Conservation (phyloP, 1,140 invertebrate species). For the Chymomyza costata region DNA sequence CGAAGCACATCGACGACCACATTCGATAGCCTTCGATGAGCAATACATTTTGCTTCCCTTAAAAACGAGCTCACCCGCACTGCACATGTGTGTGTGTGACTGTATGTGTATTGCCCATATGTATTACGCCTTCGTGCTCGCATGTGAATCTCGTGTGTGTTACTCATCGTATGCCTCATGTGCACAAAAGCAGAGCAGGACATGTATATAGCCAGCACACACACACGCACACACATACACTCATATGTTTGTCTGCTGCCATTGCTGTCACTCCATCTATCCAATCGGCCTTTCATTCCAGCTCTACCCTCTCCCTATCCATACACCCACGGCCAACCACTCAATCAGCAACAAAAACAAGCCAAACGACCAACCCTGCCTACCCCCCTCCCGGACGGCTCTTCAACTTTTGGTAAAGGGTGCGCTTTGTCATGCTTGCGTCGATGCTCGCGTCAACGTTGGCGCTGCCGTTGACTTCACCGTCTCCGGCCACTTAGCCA, state of each 20-base stretch:
- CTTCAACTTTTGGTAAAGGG: constrained; percentile 45
- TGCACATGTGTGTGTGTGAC: constrained; percentile 2
- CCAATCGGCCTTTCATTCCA: no score
- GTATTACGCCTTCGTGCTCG: not conserved
- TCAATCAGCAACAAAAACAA: constrained; percentile 69
- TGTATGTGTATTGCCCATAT: constrained; percentile 1
- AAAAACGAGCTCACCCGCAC: constrained; percentile 31
- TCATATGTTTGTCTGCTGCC: constrained; percentile 19
- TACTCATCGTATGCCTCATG: no score
- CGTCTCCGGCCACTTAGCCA: constrained; percentile 23
- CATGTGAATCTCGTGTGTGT: no score
- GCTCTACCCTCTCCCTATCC: constrained; percentile 41
- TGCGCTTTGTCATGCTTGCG: constrained; percentile 25
- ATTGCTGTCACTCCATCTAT: constrained; percentile 46
- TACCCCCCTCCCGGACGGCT: not conserved
- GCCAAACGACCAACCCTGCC: not conserved
- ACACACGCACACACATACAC: constrained; percentile 18
- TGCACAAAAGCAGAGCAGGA: constrained; percentile 33
- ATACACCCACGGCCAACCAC: constrained; percentile 46
- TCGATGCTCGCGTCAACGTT: constrained; percentile 15
- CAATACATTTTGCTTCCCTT: constrained; percentile 72
- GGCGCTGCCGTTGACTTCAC: constrained; percentile 11
- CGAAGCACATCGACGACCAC: constrained; percentile 40
- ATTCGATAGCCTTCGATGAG: constrained; percentile 73
- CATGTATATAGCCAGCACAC: constrained; percentile 35